Evolutionary conservation across 2,888 invertebrate species (phyloP), one percentile per base, ranked within the genome.

Genomic region (Minunthozetes semirufus): DNA sequence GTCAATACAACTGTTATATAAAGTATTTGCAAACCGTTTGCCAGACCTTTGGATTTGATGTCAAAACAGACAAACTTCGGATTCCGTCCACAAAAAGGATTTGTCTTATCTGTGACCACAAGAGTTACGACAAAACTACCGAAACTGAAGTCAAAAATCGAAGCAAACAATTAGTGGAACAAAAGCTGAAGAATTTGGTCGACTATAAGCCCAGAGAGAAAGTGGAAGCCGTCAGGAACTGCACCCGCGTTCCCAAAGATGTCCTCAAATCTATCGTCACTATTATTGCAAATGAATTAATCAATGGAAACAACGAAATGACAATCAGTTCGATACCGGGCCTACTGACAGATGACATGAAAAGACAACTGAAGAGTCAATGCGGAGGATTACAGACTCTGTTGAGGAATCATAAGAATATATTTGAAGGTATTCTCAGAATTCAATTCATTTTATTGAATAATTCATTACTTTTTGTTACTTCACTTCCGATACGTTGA

Each of bases 41-140:
- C 3, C 89, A 91, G 81, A 56, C 75, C 25, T 83, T 82, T 38
- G 91, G 93, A 0, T 97, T 93, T 82, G 81, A 84, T 50, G 88
- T 89, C 0, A 81, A 87, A 76, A 84, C 88, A 70, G 99, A 99
- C 83, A 90, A 90, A 79, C 83, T 99, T 25, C 88, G 94, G 82
- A 99, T 99, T 81, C 98, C 99, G 6, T 98, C 98, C 70, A 98
- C 98, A 0, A 97, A 95, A 85, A 87, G 94, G 81, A 90, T 91
- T 79, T 91, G 92, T 81, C 82, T 61, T 48, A 29, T 74, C 25
- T 59, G 61, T 25, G 22, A 56, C 19, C 42, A 50, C 13, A 46
- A 72, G 61, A 72, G 29, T 53, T 53, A 76, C 72, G 53, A 61
- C 11, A 29, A 17, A 19, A 56, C 8, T 15, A 46, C n/a, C 1